These are phyloP conservation scores for Siphonodentalium dalli DNA, from an alignment of 2,888 invertebrate species.

Conservation along the genomic window DNA sequence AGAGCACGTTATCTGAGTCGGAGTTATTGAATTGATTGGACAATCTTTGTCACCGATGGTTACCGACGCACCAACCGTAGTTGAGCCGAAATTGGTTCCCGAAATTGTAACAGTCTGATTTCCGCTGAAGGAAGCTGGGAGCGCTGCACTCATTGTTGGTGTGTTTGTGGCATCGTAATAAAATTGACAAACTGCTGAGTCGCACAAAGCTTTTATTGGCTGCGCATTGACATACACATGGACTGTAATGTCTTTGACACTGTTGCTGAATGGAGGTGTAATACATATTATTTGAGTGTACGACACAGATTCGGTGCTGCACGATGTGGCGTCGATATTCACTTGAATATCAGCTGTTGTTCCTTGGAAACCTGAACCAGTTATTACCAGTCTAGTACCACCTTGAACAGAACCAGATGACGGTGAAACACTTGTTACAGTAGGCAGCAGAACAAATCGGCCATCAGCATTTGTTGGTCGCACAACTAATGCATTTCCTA, in stretches of 20 bases:
- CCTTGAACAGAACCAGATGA: conserved; percentile 31
- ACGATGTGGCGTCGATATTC: conserved; percentile 1
- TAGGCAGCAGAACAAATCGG: conserved; percentile 34
- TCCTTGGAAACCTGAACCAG: conserved; percentile 37
- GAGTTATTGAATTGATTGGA: background rate
- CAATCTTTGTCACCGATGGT: conserved; percentile 18
- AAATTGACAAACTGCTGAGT: background rate
- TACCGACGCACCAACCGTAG: conserved; percentile 6
- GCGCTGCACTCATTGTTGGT: conserved; percentile 12
- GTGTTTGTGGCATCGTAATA: conserved; percentile 1
- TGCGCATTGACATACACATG: conserved; percentile 1
- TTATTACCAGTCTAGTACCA: conserved; percentile 30
- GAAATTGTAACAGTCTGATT: background rate
- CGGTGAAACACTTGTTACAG: conserved; percentile 29
- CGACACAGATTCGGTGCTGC: conserved; percentile 1
- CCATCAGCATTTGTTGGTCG: conserved; percentile 22
- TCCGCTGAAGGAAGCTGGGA: conserved; percentile 5
- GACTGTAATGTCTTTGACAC: conserved; percentile 1
- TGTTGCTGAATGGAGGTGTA: conserved; percentile 4
- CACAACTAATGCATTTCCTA: conserved; percentile 31
- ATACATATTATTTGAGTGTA: conserved; percentile 10
- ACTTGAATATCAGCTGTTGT: conserved; percentile 6
- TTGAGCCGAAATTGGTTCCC: conserved; percentile 14
- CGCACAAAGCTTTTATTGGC: conserved; percentile 1
- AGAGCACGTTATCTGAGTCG: conserved; percentile 13